Percentiles rank a stretch among this genome's conserved stretches.
Conservation (phyloP, 1,140 invertebrate species). For the Ips typographus region DNA sequence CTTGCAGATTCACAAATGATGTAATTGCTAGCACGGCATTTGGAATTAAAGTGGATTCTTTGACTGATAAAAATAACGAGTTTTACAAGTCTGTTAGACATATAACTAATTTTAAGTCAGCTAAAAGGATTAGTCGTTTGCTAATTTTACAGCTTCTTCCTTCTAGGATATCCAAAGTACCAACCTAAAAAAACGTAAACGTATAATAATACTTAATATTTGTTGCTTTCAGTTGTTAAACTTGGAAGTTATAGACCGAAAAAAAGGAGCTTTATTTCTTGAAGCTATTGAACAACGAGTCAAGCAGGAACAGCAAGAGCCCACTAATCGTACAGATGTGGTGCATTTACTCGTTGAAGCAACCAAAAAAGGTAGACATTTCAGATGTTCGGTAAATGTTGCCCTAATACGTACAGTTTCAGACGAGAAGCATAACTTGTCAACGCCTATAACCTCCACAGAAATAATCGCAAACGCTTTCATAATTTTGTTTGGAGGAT, state of each 20-base stretch:
- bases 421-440: not conserved
- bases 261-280: too few species aligned
- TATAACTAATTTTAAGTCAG: not conserved
- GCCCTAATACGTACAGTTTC: not conserved
- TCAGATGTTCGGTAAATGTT: not conserved
- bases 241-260: not conserved
- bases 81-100: not conserved
- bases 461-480: slow-evolving; percentile 49
- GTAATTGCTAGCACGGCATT: not conserved
- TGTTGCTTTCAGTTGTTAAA: not conserved
- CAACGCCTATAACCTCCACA: not conserved
- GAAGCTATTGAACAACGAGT: too few species aligned
- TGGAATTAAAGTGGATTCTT: not conserved
- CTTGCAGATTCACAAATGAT: slow-evolving; percentile 48
- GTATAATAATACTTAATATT: not conserved
- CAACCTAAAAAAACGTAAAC: not conserved
- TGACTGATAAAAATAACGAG: not conserved
- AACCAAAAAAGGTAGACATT: not conserved
- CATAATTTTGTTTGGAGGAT: slow-evolving; percentile 53
- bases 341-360: not conserved
- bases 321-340: too few species aligned
- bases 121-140: not conserved
- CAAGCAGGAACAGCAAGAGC: too few species aligned
- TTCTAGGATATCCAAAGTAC: not conserved
- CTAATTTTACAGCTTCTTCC: not conserved